Conservation (phyloP, 2,888 invertebrate genomes). For the Drosophila maculinotata region DNA sequence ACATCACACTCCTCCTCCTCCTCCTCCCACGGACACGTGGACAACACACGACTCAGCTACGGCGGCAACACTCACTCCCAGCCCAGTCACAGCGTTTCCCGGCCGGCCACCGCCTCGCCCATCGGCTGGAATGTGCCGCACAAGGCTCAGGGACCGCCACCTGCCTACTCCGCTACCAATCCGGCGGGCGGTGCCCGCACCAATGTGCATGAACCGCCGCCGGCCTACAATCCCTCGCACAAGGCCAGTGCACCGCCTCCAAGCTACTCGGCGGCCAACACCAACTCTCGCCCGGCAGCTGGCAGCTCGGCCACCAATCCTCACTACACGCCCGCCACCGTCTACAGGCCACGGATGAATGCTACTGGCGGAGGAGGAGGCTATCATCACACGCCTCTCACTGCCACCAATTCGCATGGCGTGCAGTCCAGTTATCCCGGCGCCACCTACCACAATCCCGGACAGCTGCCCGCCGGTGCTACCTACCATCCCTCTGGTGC, state of each 20-base stretch:
- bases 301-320: constrained; percentile 12
- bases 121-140: constrained; percentile 84
- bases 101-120: constrained; percentile 56
- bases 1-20: constrained; percentile 20
- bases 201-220: constrained; percentile 82
- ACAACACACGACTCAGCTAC: constrained; percentile 73
- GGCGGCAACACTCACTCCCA: constrained; percentile 50
- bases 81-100: constrained; percentile 44
- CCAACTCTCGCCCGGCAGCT: constrained; percentile 45
- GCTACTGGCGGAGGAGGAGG: constrained; percentile 66
- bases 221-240: constrained; percentile 78
- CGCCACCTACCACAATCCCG: constrained; percentile 64
- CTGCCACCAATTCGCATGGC: constrained; percentile 72
- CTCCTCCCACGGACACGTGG: constrained; percentile 27
- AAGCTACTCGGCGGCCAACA: constrained; percentile 73
- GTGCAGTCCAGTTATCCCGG: constrained; percentile 82
- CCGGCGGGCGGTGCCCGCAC: constrained; percentile 82
- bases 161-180: constrained; percentile 81
- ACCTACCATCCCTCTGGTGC: constrained; percentile 76
- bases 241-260: constrained; percentile 78
- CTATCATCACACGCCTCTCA: constrained; percentile 72
- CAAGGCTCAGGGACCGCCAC: constrained; percentile 83
- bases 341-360: constrained; percentile 71
- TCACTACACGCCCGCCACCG: constrained; percentile 65
- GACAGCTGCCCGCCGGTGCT: constrained; percentile 69